Conservation (phyloP, 2,888 invertebrate species). For the Xanthostigma xanthostigma region DNA sequence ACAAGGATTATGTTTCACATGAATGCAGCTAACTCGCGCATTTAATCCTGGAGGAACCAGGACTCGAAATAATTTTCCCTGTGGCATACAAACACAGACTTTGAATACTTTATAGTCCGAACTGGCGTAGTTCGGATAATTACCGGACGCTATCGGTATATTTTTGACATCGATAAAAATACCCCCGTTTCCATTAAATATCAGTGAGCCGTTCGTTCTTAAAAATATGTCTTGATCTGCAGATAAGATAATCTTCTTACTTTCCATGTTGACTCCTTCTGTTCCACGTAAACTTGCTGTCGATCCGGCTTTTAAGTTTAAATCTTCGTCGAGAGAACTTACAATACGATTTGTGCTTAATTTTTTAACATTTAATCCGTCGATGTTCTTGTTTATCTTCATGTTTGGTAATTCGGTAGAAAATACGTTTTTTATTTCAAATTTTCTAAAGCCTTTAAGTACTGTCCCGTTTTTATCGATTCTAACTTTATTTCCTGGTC, state of each 20-base stretch:
- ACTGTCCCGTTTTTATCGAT: conserved; percentile 52
- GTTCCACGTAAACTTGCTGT: conserved; percentile 59
- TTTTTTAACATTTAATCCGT: conserved; percentile 46
- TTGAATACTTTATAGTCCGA: conserved; percentile 49
- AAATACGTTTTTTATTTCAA: conserved; percentile 61
- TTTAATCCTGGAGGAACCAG: conserved; percentile 45
- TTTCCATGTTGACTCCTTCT: conserved; percentile 61
- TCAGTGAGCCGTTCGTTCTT: conserved; percentile 61
- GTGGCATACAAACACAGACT: conserved; percentile 81
- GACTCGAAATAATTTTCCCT: conserved; percentile 67
- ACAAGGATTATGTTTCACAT: conserved; percentile 51
- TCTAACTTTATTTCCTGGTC: conserved; percentile 29
- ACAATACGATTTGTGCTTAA: conserved; percentile 56
- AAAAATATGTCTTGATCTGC: conserved; percentile 68
- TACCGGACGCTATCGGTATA: conserved; percentile 47
- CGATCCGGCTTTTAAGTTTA: conserved; percentile 51
- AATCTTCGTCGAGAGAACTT: conserved; percentile 52
- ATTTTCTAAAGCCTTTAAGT: conserved; percentile 49
- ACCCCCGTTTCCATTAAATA: conserved; percentile 53
- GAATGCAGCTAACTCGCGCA: conserved; percentile 41
- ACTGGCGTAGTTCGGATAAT: conserved; percentile 22
- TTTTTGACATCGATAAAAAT: conserved; percentile 54
- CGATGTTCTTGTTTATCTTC: conserved; percentile 51
- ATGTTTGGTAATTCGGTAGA: conserved; percentile 61
- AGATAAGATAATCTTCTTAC: conserved; percentile 53